Conservation (phyloP, 2,797 vertebrate species). For the Anas bahamensis region DNA sequence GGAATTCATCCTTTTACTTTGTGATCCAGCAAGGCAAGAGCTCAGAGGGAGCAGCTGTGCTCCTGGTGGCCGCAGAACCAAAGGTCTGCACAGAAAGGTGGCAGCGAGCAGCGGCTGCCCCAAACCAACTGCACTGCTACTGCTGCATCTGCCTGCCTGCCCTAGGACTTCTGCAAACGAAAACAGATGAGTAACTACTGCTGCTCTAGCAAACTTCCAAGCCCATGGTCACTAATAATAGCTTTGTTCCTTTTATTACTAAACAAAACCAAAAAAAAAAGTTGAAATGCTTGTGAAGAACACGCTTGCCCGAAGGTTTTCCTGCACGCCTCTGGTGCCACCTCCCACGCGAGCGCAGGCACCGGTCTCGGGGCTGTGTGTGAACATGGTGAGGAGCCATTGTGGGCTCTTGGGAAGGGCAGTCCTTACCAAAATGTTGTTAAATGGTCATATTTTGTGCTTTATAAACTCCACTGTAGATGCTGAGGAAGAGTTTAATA, state of each 20-base stretch:
- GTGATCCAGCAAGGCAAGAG: slow-evolving; percentile 51
- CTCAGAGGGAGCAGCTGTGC: not conserved
- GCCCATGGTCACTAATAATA: slow-evolving; percentile 64
- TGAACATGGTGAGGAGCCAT: rapidly evolving
- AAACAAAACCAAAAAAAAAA: slow-evolving; percentile 42
- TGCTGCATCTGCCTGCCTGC: slow-evolving; percentile 70
- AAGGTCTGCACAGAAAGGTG: slow-evolving; percentile 38
- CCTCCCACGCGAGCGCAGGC: slow-evolving; percentile 3
- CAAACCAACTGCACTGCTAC: slow-evolving; percentile 59
- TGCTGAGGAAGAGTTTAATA: not conserved
- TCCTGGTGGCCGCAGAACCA: slow-evolving; percentile 28
- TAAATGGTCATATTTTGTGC: not conserved
- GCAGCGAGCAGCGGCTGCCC: slow-evolving; percentile 63
- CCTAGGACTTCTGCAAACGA: slow-evolving; percentile 81
- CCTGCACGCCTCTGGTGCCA: slow-evolving; percentile 10
- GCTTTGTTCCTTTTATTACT: slow-evolving; percentile 66
- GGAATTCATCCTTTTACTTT: slow-evolving; percentile 65
- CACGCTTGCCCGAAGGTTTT: slow-evolving; percentile 42
- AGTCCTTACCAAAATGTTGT: not conserved
- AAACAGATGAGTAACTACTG: slow-evolving; percentile 78
- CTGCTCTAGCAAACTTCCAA: slow-evolving; percentile 72
- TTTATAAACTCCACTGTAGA: not conserved
- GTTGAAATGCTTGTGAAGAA: slow-evolving; percentile 44
- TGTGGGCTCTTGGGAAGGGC: not conserved
- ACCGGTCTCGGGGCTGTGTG: not conserved